Conservation (phyloP, 2,113 vertebrate species). For the Castor canadensis region DNA sequence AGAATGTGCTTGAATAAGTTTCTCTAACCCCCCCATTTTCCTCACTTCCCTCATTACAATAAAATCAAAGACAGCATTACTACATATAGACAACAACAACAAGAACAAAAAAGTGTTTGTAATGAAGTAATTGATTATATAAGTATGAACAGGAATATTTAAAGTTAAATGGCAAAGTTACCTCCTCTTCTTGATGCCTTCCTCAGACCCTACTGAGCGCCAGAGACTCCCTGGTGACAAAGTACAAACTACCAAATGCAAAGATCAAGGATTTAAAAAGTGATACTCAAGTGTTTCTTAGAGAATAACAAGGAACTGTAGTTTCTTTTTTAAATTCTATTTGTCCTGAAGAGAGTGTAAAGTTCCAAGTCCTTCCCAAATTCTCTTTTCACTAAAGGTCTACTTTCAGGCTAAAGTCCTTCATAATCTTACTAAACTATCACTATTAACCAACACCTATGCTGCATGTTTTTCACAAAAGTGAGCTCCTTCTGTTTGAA, state of each 20-base stretch:
- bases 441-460: background rate
- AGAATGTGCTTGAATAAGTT: background rate
- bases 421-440: background rate
- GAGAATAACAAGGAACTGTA: background rate
- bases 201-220: background rate
- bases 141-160: background rate
- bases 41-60: background rate
- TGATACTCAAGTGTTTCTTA: background rate
- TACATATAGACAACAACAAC: background rate
- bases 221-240: background rate
- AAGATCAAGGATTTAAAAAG: background rate
- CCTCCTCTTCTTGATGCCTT: background rate
- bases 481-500: background rate
- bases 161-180: background rate
- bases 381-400: background rate
- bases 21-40: background rate
- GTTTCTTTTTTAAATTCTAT: background rate
- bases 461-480: background rate
- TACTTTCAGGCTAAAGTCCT: background rate
- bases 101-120: background rate
- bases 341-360: conserved; percentile 8
- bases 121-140: background rate
- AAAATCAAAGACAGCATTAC: conserved; percentile 23
- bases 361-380: background rate
- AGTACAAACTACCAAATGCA: background rate